These are phyloP conservation scores for Fundulus diaphanus DNA, from an alignment of 2,797 vertebrate species.

Conservation along the genomic window DNA sequence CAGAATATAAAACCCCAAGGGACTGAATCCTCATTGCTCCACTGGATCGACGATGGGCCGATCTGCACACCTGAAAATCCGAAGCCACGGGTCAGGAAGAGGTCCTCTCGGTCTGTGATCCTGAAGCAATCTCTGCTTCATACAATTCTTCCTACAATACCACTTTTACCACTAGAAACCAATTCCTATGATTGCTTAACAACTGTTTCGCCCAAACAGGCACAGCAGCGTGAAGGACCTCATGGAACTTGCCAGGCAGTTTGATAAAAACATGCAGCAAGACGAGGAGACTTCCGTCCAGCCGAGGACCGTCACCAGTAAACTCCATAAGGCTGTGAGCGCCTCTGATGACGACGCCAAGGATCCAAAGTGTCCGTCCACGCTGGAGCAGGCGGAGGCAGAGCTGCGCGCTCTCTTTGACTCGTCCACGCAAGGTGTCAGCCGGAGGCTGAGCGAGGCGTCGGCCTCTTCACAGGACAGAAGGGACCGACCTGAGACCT, in stretches of 20 bases:
- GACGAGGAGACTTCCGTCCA: conserved; percentile 81
- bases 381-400: conserved; percentile 81
- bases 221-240: conserved; percentile 90
- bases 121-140: background rate
- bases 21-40: conserved; percentile 82
- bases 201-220: conserved; percentile 55
- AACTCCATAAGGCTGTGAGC: conserved; percentile 39
- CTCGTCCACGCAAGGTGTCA: conserved; percentile 88
- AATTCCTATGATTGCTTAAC: background rate
- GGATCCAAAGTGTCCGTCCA: conserved; percentile 50
- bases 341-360: conserved; percentile 27
- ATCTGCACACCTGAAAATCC: conserved; percentile 84
- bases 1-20: conserved; percentile 83
- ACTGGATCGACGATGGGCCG: conserved; percentile 90
- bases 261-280: conserved; percentile 92
- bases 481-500: conserved; percentile 12
- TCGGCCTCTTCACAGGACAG: conserved; percentile 66
- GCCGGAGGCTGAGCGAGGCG: conserved; percentile 84
- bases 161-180: background rate
- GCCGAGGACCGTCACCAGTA: conserved; percentile 37
- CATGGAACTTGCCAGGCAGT: conserved; percentile 91
- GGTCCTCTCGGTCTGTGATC: conserved; percentile 67
- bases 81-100: conserved; percentile 64
- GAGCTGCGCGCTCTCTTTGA: conserved; percentile 93
- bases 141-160: background rate